phyloP scores from a whole-genome alignment of 2,113 vertebrate genomes.

The Pampusana beccarii region DNA sequence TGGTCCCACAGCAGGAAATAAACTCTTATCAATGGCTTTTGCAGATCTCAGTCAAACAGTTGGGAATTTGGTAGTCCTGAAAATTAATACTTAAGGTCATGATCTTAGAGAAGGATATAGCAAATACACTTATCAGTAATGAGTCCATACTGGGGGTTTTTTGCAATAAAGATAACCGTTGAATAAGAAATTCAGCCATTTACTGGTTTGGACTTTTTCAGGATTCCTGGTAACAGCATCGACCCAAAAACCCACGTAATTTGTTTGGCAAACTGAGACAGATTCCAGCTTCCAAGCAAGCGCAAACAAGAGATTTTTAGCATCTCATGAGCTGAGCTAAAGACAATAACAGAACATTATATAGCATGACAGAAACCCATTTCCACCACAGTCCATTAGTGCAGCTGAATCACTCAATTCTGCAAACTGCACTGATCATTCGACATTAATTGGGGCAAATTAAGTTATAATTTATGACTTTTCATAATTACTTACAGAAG shows the following conservation, averaged over 20 bases:
- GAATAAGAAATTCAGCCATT: slow-evolving; percentile 28
- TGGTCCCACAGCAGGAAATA: slow-evolving; percentile 27
- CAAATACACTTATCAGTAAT: slow-evolving; percentile 22
- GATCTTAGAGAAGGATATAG: background rate
- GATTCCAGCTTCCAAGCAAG: background rate
- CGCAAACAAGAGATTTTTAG: background rate
- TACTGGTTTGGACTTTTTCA: slow-evolving; percentile 42
- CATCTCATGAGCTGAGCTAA: slow-evolving; percentile 11
- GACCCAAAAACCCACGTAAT: slow-evolving; percentile 20
- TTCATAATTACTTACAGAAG: slow-evolving; percentile 35
- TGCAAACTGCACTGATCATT: slow-evolving; percentile 14
- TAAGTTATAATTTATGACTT: slow-evolving; percentile 32
- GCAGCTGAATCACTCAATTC: slow-evolving; percentile 42
- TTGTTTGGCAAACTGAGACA: background rate
- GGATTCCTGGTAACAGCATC: slow-evolving; percentile 33
- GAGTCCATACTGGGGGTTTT: background rate
- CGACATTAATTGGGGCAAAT: slow-evolving; percentile 53
- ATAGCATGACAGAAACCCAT: background rate
- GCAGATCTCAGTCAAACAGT: slow-evolving; percentile 28
- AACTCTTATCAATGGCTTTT: slow-evolving; percentile 42
- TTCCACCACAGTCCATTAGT: slow-evolving; percentile 32
- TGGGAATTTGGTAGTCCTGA: background rate
- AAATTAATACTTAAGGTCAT: slow-evolving; percentile 19
- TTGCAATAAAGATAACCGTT: slow-evolving; percentile 24
- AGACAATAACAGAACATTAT: slow-evolving; percentile 38